Conservation (phyloP, 2,797 vertebrate species). For the Characodon lateralis region DNA sequence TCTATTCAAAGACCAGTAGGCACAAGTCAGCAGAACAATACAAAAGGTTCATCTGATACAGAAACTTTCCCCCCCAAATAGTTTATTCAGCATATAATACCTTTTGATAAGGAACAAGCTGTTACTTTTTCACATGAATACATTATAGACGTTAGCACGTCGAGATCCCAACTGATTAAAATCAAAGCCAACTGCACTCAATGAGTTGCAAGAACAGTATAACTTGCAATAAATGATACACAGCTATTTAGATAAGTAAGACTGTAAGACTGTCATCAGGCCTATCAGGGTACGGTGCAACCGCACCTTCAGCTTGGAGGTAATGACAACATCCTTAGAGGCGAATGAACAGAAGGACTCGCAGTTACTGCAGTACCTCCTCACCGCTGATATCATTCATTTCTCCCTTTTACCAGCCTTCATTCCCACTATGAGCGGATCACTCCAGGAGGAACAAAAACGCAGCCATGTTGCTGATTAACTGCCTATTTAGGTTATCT, state of each 20-base stretch:
- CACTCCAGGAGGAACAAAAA: constrained; percentile 43
- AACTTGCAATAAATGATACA: not conserved
- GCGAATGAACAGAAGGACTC: constrained; percentile 68
- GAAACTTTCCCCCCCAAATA: not conserved
- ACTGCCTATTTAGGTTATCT: constrained; percentile 58
- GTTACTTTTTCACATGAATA: not conserved
- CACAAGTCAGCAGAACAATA: constrained; percentile 59
- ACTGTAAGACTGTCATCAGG: not conserved
- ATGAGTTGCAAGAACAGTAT: not conserved
- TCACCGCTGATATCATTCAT: constrained; percentile 60
- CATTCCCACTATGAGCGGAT: constrained; percentile 28
- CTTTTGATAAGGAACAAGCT: constrained; percentile 3
- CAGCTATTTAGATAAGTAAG: not conserved
- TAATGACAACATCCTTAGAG: constrained; percentile 79
- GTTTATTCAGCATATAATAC: not conserved
- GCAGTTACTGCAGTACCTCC: constrained; percentile 66
- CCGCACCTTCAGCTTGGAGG: constrained; percentile 73
- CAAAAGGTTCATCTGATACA: not conserved
- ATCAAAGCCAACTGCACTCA: not conserved
- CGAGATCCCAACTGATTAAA: not conserved
- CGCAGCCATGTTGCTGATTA: constrained; percentile 70
- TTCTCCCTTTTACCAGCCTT: constrained; percentile 38
- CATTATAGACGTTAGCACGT: constrained; percentile 1
- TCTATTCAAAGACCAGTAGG: constrained; percentile 52
- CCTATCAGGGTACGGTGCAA: constrained; percentile 60